Conservation (phyloP, 2,113 vertebrate genomes). For the Charadrius vociferus region DNA sequence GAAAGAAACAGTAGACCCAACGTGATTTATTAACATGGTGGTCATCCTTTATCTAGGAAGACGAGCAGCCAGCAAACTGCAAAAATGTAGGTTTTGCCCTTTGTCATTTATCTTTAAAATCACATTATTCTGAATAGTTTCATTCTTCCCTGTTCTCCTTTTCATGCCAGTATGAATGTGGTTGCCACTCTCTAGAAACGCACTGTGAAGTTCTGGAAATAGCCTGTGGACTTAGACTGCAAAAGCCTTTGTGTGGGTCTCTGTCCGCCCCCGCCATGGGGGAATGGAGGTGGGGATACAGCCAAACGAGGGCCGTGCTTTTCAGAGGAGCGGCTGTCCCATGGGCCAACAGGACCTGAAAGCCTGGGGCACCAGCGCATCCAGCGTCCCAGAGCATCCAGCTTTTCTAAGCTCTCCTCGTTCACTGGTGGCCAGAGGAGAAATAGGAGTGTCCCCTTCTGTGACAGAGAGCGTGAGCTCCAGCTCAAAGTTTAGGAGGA, state of each 20-base stretch:
- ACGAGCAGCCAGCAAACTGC: neutral
- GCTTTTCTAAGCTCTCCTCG: neutral
- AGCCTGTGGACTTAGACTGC: neutral
- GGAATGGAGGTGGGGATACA: neutral
- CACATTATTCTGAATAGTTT: neutral
- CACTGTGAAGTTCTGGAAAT: neutral
- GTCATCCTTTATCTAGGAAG: neutral
- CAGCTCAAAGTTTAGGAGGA: neutral
- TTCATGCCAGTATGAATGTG: rapidly evolving
- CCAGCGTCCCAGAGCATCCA: neutral
- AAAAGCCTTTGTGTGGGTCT: neutral
- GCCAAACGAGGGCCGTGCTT: neutral
- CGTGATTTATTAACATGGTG: neutral
- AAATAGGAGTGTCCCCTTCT: neutral
- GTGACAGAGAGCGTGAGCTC: neutral
- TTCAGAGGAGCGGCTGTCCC: neutral
- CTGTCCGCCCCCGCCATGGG: neutral
- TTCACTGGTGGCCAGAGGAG: neutral
- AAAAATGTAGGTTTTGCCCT: neutral
- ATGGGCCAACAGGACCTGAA: neutral
- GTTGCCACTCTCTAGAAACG: neutral
- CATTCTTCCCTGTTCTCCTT: neutral
- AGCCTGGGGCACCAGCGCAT: neutral
- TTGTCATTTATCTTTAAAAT: slow-evolving; percentile 36
- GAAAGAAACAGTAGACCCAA: neutral